Percentiles rank a stretch among this genome's conserved stretches.
Evolutionary conservation across 2,113 vertebrate genomes (phyloP).

Genomic region (Scatophagus argus): DNA sequence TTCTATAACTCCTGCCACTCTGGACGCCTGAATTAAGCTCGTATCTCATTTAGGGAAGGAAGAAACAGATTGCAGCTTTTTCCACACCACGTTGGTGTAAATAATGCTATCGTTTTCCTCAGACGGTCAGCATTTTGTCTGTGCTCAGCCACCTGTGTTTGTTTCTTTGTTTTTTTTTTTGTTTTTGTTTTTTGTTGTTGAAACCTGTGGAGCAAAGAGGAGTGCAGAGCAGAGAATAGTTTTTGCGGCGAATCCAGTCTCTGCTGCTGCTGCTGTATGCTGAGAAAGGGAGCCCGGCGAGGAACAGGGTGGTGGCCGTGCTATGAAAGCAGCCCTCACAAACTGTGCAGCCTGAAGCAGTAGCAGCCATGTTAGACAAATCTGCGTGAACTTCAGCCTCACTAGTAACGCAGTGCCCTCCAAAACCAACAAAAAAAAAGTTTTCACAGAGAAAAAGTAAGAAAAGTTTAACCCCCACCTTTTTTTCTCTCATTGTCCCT

Average conservation of each 20-base stretch:
- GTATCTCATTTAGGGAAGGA: conserved; percentile 65
- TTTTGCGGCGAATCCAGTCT: conserved; percentile 28
- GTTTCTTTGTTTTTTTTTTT: too few species aligned
- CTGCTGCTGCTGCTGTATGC: conserved; percentile 21
- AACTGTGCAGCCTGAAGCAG: conserved; percentile 59
- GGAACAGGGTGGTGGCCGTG: conserved; percentile 72
- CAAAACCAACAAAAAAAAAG: conserved; percentile 67
- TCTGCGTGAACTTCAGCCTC: conserved; percentile 48
- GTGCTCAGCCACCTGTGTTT: conserved; percentile 40
- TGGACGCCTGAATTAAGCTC: conserved; percentile 77
- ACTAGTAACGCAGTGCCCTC: conserved; percentile 35
- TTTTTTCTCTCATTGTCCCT: conserved; percentile 78
- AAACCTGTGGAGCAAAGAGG: conserved; percentile 38
- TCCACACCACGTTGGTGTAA: conserved; percentile 3
- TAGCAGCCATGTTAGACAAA: conserved; percentile 77
- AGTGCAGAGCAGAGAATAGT: conserved; percentile 13
- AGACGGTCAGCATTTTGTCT: background rate
- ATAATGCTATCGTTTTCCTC: background rate
- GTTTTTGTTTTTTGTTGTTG: background rate
- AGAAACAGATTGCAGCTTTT: conserved; percentile 22
- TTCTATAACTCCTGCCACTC: conserved; percentile 81
- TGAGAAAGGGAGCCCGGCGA: conserved; percentile 61
- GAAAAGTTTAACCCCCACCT: conserved; percentile 85
- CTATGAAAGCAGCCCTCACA: conserved; percentile 62
- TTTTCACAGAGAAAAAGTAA: conserved; percentile 70